Evolutionary conservation across 2,113 vertebrate species (phyloP), one percentile per base, ranked within the genome.

Genomic region (Cyprinus carpio): DNA sequence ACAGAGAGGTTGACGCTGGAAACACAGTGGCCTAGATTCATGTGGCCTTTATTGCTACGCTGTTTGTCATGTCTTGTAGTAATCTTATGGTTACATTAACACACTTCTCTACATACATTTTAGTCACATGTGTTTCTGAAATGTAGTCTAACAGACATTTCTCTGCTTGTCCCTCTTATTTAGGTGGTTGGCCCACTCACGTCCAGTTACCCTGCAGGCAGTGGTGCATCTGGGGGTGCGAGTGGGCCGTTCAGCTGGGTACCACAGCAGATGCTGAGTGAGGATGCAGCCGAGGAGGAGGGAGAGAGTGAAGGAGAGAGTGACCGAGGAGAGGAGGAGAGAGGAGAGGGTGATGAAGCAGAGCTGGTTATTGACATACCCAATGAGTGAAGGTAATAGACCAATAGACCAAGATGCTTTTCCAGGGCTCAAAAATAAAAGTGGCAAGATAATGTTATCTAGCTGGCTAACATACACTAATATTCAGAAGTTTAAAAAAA

Each of bases 301-400:
- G 93, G 94, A 8, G 94, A 95, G 6, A 95, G 94, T 0, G 94
- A 95, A 0, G 91, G 82, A 72, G 95, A 95, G 85, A 95, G 94
- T 12, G 95, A 95, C 84, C 89, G 93, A 71, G 94, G 89, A 65
- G 95, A 95, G 18, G 94, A 95, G 80, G 95, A 95, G 89, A 83
- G 94, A 87, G 95, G 94, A 56, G 95, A 95, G 82, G 94, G 92
- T 49, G 95, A 95, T 0, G 95, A 95, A 86, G 94, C 95, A 0
- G 95, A 95, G 40, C 90, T 95, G 1, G 95, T 95, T 87, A 95
- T 95, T 75, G 95, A 95, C 90, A 93, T 95, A 77, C 95, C 95
- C 27, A 95, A 95, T 51, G 95, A 95, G 90, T 95, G 91, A 95
- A 54, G 81, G 27, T 84, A 40, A 58, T 49, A 31, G 54, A 34